Evolutionary conservation across 2,797 vertebrate genomes (phyloP).

Genomic region (Sebastes steindachneri): DNA sequence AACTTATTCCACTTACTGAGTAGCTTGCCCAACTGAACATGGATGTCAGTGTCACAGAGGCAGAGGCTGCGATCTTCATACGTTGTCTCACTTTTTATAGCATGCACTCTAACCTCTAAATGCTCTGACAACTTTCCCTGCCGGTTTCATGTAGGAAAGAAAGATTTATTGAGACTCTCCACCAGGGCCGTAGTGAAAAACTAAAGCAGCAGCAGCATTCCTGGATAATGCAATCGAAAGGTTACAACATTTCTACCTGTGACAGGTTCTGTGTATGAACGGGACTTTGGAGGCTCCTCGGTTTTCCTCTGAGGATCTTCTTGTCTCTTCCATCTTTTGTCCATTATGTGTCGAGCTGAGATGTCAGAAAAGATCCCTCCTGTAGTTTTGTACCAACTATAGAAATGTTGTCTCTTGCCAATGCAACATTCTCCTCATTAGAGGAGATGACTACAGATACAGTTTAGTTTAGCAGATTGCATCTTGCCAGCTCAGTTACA

Average conservation of each 20-base stretch:
- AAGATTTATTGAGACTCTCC: conserved; percentile 11
- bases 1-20: too few species aligned
- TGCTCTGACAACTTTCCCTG: not conserved
- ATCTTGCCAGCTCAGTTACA: conserved; percentile 28
- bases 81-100: not conserved
- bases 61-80: not conserved
- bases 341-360: conserved; percentile 19
- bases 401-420: conserved; percentile 9
- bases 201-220: conserved; percentile 6
- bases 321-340: conserved; percentile 44
- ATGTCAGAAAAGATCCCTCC: not conserved
- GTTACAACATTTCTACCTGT: conserved; percentile 35
- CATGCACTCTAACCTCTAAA: not conserved
- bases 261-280: conserved; percentile 25
- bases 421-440: not conserved
- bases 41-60: not conserved
- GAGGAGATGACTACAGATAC: not conserved
- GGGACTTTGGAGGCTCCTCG: not conserved
- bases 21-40: not conserved
- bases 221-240: conserved; percentile 27
- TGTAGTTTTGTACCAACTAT: not conserved
- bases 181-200: not conserved
- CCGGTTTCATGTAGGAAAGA: not conserved
- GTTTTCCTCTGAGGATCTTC: conserved; percentile 34
- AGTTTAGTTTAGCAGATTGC: conserved; percentile 13